Evolutionary conservation across 2,797 vertebrate genomes (phyloP).

Genomic region (Falco rusticolus): DNA sequence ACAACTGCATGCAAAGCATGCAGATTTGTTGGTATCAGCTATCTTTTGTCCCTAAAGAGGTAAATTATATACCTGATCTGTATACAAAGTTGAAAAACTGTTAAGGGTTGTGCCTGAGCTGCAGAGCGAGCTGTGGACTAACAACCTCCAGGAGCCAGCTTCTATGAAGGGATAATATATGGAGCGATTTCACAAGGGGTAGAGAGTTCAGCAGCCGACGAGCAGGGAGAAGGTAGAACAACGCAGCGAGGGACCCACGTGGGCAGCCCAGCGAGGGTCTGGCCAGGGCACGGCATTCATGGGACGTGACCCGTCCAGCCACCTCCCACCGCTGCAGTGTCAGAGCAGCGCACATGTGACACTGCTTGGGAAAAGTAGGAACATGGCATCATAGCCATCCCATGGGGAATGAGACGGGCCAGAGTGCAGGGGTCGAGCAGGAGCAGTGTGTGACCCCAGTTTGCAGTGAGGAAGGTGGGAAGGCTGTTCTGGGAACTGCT

Average conservation of each 20-base stretch:
- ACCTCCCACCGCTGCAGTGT: fast-evolving
- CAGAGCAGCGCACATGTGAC: fast-evolving
- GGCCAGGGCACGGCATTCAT: fast-evolving
- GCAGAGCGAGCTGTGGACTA: not conserved
- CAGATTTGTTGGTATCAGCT: slow-evolving; percentile 1
- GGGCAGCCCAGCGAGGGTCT: not conserved
- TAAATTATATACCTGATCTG: not conserved
- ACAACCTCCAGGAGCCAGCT: not conserved
- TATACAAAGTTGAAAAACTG: not conserved
- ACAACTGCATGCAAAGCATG: not conserved
- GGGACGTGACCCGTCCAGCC: fast-evolving
- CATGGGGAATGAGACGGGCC: fast-evolving
- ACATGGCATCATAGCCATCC: fast-evolving
- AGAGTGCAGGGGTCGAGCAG: fast-evolving
- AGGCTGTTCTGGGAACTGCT: not conserved
- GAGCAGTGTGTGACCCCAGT: fast-evolving
- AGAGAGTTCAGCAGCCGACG: not conserved
- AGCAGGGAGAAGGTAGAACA: not conserved
- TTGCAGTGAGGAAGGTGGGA: fast-evolving
- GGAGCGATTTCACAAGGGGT: not conserved
- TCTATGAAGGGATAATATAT: fast-evolving
- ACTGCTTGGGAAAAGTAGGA: not conserved
- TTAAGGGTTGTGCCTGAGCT: not conserved
- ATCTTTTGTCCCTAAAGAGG: slow-evolving; percentile 2
- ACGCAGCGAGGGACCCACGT: not conserved